A percentile compares a stretch with the other conserved stretches of the same genome.
Conservation (phyloP, 2,113 vertebrate genomes). For the Rhadina sibilatrix region DNA sequence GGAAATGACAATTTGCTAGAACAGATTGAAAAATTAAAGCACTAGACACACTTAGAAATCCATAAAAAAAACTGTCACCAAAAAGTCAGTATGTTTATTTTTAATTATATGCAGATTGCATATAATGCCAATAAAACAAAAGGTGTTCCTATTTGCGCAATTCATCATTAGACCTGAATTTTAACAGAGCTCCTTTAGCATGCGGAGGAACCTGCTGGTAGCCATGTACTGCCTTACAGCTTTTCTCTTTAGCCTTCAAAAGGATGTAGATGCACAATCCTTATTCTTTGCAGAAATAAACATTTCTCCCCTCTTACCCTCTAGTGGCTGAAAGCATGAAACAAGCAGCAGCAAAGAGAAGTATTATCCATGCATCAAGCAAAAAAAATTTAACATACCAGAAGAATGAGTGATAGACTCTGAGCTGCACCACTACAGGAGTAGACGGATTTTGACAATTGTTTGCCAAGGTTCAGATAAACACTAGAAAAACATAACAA, state of each 20-base stretch:
- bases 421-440: not conserved
- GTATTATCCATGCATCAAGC: not conserved
- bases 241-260: not conserved
- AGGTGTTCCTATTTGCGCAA: not conserved
- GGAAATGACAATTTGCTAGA: not conserved
- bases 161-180: not conserved
- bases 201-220: not conserved
- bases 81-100: not conserved
- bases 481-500: not conserved
- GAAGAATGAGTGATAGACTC: not conserved
- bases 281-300: not conserved
- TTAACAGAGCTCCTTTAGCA: not conserved
- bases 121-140: not conserved
- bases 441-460: not conserved
- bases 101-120: not conserved
- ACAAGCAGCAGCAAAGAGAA: not conserved
- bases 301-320: not conserved
- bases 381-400: not conserved
- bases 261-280: rapidly evolving
- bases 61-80: not conserved
- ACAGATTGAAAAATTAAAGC: not conserved
- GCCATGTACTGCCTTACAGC: not conserved
- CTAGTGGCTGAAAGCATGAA: not conserved
- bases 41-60: not conserved
- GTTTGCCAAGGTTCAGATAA: not conserved